Conservation (phyloP, 2,888 invertebrate genomes). For the Acrocyrtus sp. region DNA sequence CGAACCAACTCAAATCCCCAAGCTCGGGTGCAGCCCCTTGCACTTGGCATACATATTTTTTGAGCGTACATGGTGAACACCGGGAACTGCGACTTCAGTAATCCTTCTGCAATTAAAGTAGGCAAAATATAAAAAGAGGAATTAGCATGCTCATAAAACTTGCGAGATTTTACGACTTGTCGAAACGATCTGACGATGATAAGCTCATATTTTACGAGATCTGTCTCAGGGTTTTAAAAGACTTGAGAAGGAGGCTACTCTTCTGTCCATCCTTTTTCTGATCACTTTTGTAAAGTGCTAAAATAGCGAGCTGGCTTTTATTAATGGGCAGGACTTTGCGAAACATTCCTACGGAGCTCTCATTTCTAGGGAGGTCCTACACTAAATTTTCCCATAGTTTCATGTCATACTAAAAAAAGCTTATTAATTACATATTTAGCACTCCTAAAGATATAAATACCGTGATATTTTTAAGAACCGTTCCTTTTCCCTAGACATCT, state of each 20-base stretch:
- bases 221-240: neutral
- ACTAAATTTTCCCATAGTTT: too few relatives aligned
- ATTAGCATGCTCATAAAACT: conserved; percentile 5
- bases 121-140: conserved; percentile 16
- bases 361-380: too few relatives aligned
- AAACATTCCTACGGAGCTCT: too few relatives aligned
- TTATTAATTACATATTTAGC: too few relatives aligned
- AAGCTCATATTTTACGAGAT: neutral
- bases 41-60: conserved; percentile 65
- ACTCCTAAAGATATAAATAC: too few relatives aligned
- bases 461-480: too few relatives aligned
- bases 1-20: conserved; percentile 67
- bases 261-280: neutral
- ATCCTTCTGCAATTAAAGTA: conserved; percentile 63
- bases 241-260: neutral
- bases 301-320: too few relatives aligned
- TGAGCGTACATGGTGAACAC: conserved; percentile 66
- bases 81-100: conserved; percentile 66
- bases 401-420: too few relatives aligned
- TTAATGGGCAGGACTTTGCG: too few relatives aligned
- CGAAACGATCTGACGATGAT: conserved; percentile 20
- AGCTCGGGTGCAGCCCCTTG: conserved; percentile 64
- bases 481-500: too few relatives aligned
- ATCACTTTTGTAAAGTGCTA: neutral
- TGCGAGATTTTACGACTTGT: conserved; percentile 28